Conservation (phyloP, 2,113 vertebrate genomes). For the Perca schrenkii region DNA sequence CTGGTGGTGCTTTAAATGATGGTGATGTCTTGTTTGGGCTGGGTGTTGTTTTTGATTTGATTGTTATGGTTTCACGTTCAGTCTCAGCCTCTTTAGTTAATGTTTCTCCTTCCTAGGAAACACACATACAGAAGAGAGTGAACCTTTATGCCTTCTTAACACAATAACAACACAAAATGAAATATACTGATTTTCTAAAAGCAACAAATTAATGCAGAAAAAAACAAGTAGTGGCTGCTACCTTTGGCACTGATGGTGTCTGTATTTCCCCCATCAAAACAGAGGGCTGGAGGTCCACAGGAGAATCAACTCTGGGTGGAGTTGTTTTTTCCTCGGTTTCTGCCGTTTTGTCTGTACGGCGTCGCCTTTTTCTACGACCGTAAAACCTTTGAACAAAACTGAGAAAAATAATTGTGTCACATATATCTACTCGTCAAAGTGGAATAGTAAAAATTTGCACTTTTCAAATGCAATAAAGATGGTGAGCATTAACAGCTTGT, state of each 20-base stretch:
- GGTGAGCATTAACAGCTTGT: neutral
- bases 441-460: too few species aligned
- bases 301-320: neutral
- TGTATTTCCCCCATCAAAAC: slow-evolving; percentile 1
- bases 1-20: neutral
- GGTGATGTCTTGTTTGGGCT: neutral
- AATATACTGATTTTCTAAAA: neutral
- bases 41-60: neutral
- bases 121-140: slow-evolving; percentile 1
- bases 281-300: neutral
- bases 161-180: neutral
- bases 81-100: neutral
- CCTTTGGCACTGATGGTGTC: slow-evolving; percentile 28
- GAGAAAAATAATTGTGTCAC: neutral
- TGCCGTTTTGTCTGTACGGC: neutral
- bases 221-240: neutral
- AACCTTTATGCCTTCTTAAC: neutral
- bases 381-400: slow-evolving; percentile 10
- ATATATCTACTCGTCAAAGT: neutral
- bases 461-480: neutral
- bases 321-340: neutral
- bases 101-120: slow-evolving; percentile 40
- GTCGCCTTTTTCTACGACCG: neutral
- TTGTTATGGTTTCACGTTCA: slow-evolving; percentile 2
- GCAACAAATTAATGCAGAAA: neutral